phyloP scores from a whole-genome alignment of 2,113 vertebrate species.

The Cromileptes altivelis region DNA sequence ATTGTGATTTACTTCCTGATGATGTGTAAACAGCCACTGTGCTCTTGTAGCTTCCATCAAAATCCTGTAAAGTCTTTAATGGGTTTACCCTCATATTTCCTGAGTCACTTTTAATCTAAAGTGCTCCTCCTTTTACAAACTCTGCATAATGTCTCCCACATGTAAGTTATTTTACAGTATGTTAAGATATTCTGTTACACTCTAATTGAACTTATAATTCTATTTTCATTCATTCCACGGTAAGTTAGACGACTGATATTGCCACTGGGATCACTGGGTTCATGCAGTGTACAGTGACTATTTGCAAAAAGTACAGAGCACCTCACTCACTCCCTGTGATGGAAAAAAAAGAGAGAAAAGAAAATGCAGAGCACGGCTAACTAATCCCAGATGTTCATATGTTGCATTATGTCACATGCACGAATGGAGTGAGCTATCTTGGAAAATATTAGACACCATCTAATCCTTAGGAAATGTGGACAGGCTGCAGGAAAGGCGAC shows the following conservation, averaged over 20 bases:
- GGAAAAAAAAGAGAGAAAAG: conserved; percentile 14
- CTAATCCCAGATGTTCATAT: conserved; percentile 78
- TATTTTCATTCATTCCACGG: neutral
- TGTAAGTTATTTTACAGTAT: neutral
- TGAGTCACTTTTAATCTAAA: neutral
- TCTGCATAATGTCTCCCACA: neutral
- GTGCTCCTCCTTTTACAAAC: neutral
- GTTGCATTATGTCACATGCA: conserved; percentile 80
- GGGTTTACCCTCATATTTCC: neutral
- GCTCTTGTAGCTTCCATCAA: conserved; percentile 6
- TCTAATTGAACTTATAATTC: neutral
- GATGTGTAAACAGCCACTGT: conserved; percentile 19
- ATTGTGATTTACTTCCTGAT: conserved; percentile 3
- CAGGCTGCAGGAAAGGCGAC: conserved; percentile 54
- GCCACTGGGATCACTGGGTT: conserved; percentile 33
- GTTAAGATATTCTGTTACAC: neutral
- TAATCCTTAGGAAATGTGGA: conserved; percentile 74
- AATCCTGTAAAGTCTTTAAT: conserved; percentile 19
- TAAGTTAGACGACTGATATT: conserved; percentile 7
- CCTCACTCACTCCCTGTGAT: conserved; percentile 39
- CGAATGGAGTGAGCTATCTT: conserved; percentile 64
- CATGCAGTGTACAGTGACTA: conserved; percentile 8
- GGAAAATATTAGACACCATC: conserved; percentile 77
- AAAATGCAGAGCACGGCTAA: conserved; percentile 57
- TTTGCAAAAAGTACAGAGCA: conserved; percentile 19